Base-by-base conservation (phyloP, 2,797 vertebrate species). In the Thamnophis elegans region DNA sequence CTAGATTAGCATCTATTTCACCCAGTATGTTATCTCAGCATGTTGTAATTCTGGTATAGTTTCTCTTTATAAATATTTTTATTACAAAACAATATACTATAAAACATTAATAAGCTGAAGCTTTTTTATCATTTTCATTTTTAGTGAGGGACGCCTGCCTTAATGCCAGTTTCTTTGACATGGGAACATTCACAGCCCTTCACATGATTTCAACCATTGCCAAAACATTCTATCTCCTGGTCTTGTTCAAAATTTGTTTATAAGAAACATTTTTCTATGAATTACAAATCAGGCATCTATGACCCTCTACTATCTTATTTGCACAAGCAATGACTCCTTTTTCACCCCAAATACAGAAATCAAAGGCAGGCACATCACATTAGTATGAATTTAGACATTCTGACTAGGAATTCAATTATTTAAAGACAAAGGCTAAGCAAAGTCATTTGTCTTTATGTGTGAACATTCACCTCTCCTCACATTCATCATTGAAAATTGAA, bases 341-440 rank as follows among this genome's bases (percentile, higher is more conserved):
- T 1, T 54, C 2, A 5, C 53, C 13, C 18, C 54, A 58, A 88
- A 90, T 22, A 87, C 92, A 95, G 62, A 89, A 92, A 92, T 93
- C 89, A 59, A 90, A 55, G 54, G 93, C 68, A 92, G 59, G 65
- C 94, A 11, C 32, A 73, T 89, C 94, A 11, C 32, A 73, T 89
- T 85, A 85, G 28, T 59, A 92, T 95, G 91, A 93, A 56, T 92
- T 95, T 53, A 88, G 73, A 91, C 90, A 95, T 94, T 93, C 91
- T 95, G 94, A 55, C 85, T 55, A 51, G 88, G 85, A 53, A 93
- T 25, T 28, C 65, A 92, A 25, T 93, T 89, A 42, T 90, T 90
- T 92, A 92, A 92, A 92, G 73, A 68, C 94, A 95, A 95, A 82
- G 20, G 54, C 87, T 58, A 85, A 26, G 59, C 91, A 85, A 94